Evolutionary conservation across 2,888 invertebrate species (phyloP).

Genomic region (Lordiphosa fenestrarum): DNA sequence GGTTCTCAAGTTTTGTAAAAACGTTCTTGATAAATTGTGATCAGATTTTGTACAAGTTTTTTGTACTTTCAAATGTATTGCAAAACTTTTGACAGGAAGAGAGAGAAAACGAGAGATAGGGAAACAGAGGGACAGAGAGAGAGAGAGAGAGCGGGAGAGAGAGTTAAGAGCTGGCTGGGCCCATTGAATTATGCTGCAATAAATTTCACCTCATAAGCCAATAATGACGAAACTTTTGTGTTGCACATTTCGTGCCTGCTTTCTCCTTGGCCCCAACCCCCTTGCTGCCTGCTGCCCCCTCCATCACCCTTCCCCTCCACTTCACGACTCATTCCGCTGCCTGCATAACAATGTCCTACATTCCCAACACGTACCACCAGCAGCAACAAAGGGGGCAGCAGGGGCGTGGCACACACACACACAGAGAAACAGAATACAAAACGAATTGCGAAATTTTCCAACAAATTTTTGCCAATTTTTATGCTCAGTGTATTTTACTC

Average conservation of each 20-base stretch:
- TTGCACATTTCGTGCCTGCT: conserved; percentile 61
- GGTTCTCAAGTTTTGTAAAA: too few relatives aligned
- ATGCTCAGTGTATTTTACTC: too few relatives aligned
- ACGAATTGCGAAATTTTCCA: conserved; percentile 38
- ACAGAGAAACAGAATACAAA: conserved; percentile 47
- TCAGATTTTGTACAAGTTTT: too few relatives aligned
- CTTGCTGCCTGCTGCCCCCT: background rate
- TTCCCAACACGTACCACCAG: conserved; percentile 70
- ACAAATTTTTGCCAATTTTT: too few relatives aligned
- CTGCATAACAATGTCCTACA: conserved; percentile 73
- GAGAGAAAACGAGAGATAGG: background rate
- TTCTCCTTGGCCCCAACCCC: conserved; percentile 26
- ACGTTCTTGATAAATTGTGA: too few relatives aligned
- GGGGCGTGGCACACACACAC: conserved; percentile 19
- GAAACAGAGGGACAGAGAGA: background rate
- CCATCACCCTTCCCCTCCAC: too few relatives aligned
- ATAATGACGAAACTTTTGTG: conserved; percentile 74
- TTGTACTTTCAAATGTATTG: background rate
- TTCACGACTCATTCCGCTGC: conserved; percentile 29
- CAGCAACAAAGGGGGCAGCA: conserved; percentile 27
- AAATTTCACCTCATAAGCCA: conserved; percentile 74
- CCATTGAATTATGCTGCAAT: conserved; percentile 70
- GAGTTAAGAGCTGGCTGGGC: conserved; percentile 9
- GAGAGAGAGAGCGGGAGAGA: background rate
- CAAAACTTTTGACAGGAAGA: background rate